Conservation (phyloP, 2,888 invertebrate genomes). For the Diachrysia chrysitis region DNA sequence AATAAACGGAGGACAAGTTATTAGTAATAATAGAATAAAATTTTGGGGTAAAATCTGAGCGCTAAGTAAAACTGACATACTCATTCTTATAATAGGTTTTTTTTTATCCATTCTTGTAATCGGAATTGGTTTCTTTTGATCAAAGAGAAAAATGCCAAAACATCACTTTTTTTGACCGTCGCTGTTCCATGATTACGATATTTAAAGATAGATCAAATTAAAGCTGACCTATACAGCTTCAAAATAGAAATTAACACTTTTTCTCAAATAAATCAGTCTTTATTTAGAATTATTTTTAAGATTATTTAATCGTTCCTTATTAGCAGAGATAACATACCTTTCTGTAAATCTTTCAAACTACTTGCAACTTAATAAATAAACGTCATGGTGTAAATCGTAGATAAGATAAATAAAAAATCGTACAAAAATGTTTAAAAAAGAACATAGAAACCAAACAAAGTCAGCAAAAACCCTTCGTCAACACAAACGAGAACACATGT, state of each 20-base stretch:
- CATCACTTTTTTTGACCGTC: slow-evolving; percentile 34
- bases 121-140: slow-evolving; percentile 47
- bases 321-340: no score
- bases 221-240: neutral
- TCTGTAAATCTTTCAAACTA: no score
- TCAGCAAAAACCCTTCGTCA: slow-evolving; percentile 13
- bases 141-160: slow-evolving; percentile 42
- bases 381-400: no score
- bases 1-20: neutral
- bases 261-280: no score
- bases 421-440: no score
- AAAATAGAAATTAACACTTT: no score
- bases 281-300: no score
- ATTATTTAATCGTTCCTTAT: no score
- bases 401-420: no score
- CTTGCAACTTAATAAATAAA: no score
- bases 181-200: slow-evolving; percentile 29
- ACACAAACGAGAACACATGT: slow-evolving; percentile 26
- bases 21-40: slow-evolving; percentile 12
- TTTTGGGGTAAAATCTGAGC: slow-evolving; percentile 14
- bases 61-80: slow-evolving; percentile 37
- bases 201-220: neutral
- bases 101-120: slow-evolving; percentile 37
- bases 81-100: slow-evolving; percentile 38
- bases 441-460: neutral